Percentiles rank a stretch among this genome's conserved stretches.
Conservation (phyloP, 2,113 vertebrate species). For the Alaudala cheleensis region DNA sequence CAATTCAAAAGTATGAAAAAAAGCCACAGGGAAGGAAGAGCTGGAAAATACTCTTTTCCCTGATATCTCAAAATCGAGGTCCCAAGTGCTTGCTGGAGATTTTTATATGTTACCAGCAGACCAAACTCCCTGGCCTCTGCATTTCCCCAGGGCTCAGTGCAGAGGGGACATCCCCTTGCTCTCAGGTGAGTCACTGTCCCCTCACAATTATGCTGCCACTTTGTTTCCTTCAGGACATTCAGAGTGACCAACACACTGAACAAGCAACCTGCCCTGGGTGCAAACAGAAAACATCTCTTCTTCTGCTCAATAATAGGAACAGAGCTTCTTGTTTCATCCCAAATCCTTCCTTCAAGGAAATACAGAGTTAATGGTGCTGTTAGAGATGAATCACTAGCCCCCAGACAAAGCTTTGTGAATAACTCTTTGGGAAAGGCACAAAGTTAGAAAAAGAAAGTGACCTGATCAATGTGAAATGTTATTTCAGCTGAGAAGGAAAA, state of each 20-base stretch:
- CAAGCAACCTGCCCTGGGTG: not conserved
- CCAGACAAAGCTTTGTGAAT: not conserved
- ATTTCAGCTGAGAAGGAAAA: not conserved
- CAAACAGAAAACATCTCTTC: not conserved
- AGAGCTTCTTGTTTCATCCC: not conserved
- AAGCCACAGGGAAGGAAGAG: no score
- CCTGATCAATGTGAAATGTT: not conserved
- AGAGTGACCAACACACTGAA: not conserved
- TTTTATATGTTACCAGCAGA: not conserved
- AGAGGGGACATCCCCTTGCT: fast-evolving
- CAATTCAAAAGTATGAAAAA: no score
- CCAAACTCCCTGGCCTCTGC: not conserved
- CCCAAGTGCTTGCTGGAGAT: no score
- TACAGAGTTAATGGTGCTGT: not conserved
- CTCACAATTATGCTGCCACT: not conserved
- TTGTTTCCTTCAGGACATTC: not conserved
- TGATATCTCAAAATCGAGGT: no score
- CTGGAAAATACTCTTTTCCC: no score
- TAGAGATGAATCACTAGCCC: not conserved
- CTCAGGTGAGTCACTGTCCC: not conserved
- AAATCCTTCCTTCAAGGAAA: not conserved
- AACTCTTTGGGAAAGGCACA: not conserved
- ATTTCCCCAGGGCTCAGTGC: not conserved
- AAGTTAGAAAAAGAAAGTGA: not conserved
- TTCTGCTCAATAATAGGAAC: not conserved